Evolutionary conservation across 1,140 invertebrate genomes (phyloP), one percentile per base, ranked within the genome.

Genomic region (Drosophila obscura): DNA sequence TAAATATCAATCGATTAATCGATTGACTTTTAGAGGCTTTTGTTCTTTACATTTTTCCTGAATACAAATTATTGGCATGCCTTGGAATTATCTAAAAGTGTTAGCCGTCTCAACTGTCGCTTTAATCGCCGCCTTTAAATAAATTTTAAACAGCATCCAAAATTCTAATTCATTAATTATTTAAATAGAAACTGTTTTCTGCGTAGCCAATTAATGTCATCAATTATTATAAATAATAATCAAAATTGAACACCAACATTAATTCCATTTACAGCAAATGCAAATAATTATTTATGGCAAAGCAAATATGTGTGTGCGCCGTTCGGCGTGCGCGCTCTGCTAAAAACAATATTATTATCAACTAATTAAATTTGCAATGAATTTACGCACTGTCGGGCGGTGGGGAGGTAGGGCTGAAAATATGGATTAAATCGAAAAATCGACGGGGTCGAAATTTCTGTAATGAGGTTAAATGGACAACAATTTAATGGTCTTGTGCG

Each of bases 331-430:
- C 8, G 9, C 8, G 11, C 4, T 8, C 4, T 39, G 35, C 11
- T 8, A 39, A 39, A 39, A 73, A 43, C 35, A 41, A 35, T 35
- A 74, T 46, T 48, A 53, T 52, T 43, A 72, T 72, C 16, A 53
- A 35, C 49, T 62, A 73, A 73, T 72, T 61, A 50, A 50, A 73
- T 61, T 73, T 72, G 43, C 49, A 52, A 73, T 48, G 46, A 56
- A 73, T 55, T 41, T 16, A 9, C 4, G 35, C 31, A 16, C 35
- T 8, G 11, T 19, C 49, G 24, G 1, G 11, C 11, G 35, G 11
- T 4, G 2, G 35, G 11, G 35, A 3, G 8, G 31, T 0, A 22
- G 35, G 22, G 1, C 26, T 28, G n/a, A 3, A 26, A 53, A 26
- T 67, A 53, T 48, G 48, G 41, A 39, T 52, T 46, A 39, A 71